Evolutionary conservation across 2,888 invertebrate genomes (phyloP), one percentile per base, ranked within the genome.

Genomic region (Parnassius mnemosyne): DNA sequence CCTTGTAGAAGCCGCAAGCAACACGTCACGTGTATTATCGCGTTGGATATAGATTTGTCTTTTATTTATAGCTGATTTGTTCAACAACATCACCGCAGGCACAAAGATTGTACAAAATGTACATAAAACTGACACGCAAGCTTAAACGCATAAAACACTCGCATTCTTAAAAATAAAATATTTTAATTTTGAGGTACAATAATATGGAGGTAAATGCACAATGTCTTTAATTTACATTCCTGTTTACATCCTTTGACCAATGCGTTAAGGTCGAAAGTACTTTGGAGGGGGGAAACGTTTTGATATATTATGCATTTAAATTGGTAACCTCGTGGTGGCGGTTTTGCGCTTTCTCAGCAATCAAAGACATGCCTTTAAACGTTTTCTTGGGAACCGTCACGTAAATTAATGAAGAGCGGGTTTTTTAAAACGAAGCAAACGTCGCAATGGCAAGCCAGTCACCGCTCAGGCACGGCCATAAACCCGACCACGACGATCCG

Each of bases 391-490:
- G 78, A 87, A 79, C 75, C 73, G 79, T 82, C 80, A 74, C 79
- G 81, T 86, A 86, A 86, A 87, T 87, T 85, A 87, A 87, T 86
- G 79, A 83, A 80, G 76, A 77, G 74, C 66, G 65, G 74, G 73
- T 75, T 75, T 53, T 13, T 16, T 44, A 79, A 77, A 80, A 79
- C 74, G 78, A 75, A 71, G 71, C 71, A 71, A 78, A 78, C 73
- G 77, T 75, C 13, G 69, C 65, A 67, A 69, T 72, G 68, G 66
- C 65, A 70, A 69, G 67, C 78, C 80, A 81, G 74, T 84, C 80
- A 78, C 78, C 71, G 63, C 57, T 65, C 71, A 66, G 69, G 71
- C 71, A 66, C 66, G 76, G 56, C 68, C 66, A 66, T 72, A 71
- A 71, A 73, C 52, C 66, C 57, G 65, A 59, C 62, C 61, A 53